These are phyloP conservation scores for Orthosia gothica DNA, from an alignment of 2,888 invertebrate genomes.

Conservation along the genomic window DNA sequence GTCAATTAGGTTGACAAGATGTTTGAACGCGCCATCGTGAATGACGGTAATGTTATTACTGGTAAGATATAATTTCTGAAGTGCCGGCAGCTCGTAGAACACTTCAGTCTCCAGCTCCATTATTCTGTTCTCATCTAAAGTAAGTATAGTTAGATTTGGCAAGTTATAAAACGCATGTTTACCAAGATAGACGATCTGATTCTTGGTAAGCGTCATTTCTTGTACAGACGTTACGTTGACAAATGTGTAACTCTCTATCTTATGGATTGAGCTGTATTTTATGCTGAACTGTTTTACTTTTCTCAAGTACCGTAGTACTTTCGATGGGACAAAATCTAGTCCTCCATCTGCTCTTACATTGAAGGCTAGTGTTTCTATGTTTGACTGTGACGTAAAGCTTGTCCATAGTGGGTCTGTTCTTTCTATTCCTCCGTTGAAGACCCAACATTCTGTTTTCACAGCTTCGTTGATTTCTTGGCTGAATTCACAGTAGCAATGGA, in stretches of 20 bases:
- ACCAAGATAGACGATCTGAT: constrained; percentile 93
- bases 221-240: constrained; percentile 94
- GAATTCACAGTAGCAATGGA: constrained; percentile 93
- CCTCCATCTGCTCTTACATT: constrained; percentile 94
- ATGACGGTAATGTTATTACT: constrained; percentile 96
- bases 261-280: constrained; percentile 94
- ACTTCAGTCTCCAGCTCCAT: constrained; percentile 94
- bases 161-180: constrained; percentile 94
- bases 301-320: constrained; percentile 93
- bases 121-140: constrained; percentile 95
- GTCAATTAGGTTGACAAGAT: constrained; percentile 94
- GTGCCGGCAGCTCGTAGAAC: constrained; percentile 94
- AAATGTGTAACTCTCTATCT: constrained; percentile 94
- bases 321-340: constrained; percentile 94
- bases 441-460: constrained; percentile 95
- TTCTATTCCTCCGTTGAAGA: constrained; percentile 93
- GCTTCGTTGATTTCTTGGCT: constrained; percentile 91
- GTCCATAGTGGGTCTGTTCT: constrained; percentile 94
- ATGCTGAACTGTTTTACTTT: constrained; percentile 93
- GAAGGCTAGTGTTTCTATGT: constrained; percentile 93
- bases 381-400: constrained; percentile 94
- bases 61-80: constrained; percentile 95
- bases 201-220: constrained; percentile 94
- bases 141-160: constrained; percentile 93
- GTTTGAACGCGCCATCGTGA: constrained; percentile 96